Evolutionary conservation across 2,113 vertebrate genomes (phyloP).

Genomic region (Takifugu bimaculatus): DNA sequence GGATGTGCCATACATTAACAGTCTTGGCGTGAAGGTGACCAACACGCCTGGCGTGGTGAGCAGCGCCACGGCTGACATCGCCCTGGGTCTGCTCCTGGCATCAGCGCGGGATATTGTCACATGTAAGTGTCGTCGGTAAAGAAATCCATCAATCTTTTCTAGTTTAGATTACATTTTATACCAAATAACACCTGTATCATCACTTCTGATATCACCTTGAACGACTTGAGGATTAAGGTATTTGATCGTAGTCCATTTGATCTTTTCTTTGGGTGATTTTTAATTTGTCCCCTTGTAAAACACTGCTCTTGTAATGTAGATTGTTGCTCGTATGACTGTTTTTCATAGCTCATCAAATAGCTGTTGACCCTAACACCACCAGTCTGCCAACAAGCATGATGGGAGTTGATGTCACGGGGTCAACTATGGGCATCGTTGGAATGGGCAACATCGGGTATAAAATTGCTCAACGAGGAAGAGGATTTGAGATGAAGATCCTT

Average conservation of each 20-base stretch:
- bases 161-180: too few species aligned
- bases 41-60: slow-evolving; percentile 75
- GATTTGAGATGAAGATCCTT: slow-evolving; percentile 63
- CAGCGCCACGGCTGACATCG: slow-evolving; percentile 77
- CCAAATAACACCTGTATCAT: too few species aligned
- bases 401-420: slow-evolving; percentile 56
- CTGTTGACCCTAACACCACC: slow-evolving; percentile 23
- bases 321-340: background rate
- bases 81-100: slow-evolving; percentile 78
- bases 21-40: slow-evolving; percentile 75
- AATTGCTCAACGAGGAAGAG: slow-evolving; percentile 55
- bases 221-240: background rate
- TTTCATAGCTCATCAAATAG: slow-evolving; percentile 41
- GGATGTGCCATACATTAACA: slow-evolving; percentile 72
- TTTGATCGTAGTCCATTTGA: background rate
- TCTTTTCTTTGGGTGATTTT: background rate
- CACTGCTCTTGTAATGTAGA: background rate
- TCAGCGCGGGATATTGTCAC: slow-evolving; percentile 74
- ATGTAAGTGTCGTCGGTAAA: slow-evolving; percentile 20
- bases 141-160: too few species aligned
- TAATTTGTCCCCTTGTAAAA: background rate
- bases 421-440: slow-evolving; percentile 61
- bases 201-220: too few species aligned
- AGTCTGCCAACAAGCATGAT: slow-evolving; percentile 6
- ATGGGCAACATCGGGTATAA: slow-evolving; percentile 57